phyloP scores from a whole-genome alignment of 2,888 invertebrate species.

The Lepidochrysops patricia region DNA sequence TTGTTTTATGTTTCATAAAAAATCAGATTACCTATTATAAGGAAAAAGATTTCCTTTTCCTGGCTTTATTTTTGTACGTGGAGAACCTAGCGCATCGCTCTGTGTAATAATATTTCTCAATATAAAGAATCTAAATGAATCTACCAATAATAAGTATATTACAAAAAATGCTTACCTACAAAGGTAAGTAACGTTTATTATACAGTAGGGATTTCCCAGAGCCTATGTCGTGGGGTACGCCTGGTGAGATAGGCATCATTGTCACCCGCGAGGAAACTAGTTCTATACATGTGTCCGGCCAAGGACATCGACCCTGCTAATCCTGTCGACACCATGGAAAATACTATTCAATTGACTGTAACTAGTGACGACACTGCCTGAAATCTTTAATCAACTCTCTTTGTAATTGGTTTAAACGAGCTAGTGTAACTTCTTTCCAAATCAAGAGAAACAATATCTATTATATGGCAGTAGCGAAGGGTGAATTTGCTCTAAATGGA shows the following conservation, averaged over 20 bases:
- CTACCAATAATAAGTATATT: background rate
- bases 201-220: background rate
- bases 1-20: background rate
- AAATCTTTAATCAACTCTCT: background rate
- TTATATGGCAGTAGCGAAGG: too few relatives aligned
- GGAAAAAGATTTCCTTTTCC: background rate
- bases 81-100: background rate
- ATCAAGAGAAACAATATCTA: too few relatives aligned
- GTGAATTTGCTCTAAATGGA: too few relatives aligned
- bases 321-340: slow-evolving; percentile 40
- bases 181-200: too few relatives aligned
- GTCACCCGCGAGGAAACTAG: slow-evolving; percentile 53
- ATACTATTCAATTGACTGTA: slow-evolving; percentile 2
- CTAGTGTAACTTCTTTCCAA: too few relatives aligned
- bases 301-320: slow-evolving; percentile 56
- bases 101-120: background rate
- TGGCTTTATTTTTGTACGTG: background rate
- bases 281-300: slow-evolving; percentile 57
- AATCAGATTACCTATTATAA: background rate
- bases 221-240: slow-evolving; percentile 1
- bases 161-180: too few relatives aligned
- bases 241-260: background rate
- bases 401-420: background rate
- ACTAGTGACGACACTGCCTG: slow-evolving; percentile 15
- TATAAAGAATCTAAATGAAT: background rate